A percentile compares a stretch with the other conserved stretches of the same genome.
Conservation (phyloP, 2,113 vertebrate genomes). For the Tupaia chinensis region DNA sequence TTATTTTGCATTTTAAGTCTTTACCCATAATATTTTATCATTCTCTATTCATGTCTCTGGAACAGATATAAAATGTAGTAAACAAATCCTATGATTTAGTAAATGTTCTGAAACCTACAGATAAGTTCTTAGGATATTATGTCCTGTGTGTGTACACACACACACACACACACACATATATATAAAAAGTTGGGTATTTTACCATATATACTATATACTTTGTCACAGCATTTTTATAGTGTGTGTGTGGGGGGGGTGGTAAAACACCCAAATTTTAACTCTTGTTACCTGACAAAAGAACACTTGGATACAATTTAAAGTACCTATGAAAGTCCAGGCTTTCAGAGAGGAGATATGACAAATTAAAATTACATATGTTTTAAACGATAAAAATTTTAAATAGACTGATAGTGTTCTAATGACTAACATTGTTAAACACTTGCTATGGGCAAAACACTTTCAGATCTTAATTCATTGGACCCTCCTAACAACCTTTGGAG, state of each 20-base stretch:
- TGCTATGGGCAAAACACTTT: constrained; percentile 21
- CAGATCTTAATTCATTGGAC: background rate
- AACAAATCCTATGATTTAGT: background rate
- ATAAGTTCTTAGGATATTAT: background rate
- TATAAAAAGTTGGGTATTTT: too few relatives aligned
- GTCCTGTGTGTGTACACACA: background rate
- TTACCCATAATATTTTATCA: background rate
- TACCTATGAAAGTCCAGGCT: background rate
- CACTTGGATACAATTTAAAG: constrained; percentile 39
- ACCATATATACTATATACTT: too few relatives aligned
- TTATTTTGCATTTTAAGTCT: background rate
- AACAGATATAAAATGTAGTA: background rate
- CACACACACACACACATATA: too few relatives aligned
- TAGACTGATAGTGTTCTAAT: background rate
- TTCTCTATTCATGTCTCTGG: background rate
- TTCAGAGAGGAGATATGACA: constrained; percentile 38
- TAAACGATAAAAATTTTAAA: constrained; percentile 35
- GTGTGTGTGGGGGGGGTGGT: too few relatives aligned
- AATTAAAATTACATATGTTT: constrained; percentile 15
- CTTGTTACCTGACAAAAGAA: constrained; percentile 1
- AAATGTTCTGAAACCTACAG: constrained; percentile 44
- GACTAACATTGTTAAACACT: constrained; percentile 23
- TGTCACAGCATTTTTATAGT: too few relatives aligned
- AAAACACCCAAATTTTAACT: constrained; percentile 16
- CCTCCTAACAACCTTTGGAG: background rate